A percentile compares a stretch with the other conserved stretches of the same genome.
These are phyloP conservation scores for Mylabris sibirica DNA, from an alignment of 2,888 invertebrate species.

Conservation along the genomic window DNA sequence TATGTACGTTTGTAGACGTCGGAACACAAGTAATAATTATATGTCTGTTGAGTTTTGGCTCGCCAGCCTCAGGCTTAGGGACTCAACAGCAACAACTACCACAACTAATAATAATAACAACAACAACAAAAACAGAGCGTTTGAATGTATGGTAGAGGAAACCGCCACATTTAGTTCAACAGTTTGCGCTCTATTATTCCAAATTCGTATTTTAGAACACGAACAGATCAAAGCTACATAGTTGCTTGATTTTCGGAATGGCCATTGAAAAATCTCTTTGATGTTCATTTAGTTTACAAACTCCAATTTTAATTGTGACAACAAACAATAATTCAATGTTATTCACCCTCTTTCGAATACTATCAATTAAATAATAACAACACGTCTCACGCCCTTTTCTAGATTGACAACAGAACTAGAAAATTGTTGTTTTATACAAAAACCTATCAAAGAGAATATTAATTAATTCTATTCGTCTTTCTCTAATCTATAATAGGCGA, in stretches of 20 bases:
- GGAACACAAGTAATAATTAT: slow-evolving; percentile 57
- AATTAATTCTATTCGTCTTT: neutral
- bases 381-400: neutral
- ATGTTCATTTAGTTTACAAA: neutral
- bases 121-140: slow-evolving; percentile 11
- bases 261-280: neutral
- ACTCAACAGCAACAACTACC: slow-evolving; percentile 21
- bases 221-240: slow-evolving; percentile 26
- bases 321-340: slow-evolving; percentile 16
- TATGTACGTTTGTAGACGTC: slow-evolving; percentile 54
- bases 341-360: neutral
- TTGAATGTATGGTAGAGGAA: slow-evolving; percentile 7
- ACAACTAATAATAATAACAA: neutral
- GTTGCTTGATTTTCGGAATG: neutral
- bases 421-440: slow-evolving; percentile 21
- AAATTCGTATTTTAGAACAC: slow-evolving; percentile 50
- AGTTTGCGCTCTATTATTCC: slow-evolving; percentile 58
- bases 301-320: neutral
- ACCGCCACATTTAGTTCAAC: slow-evolving; percentile 24
- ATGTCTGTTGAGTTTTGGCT: slow-evolving; percentile 53
- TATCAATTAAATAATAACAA: neutral
- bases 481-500: too few species aligned
- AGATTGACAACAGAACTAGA: neutral
- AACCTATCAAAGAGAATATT: slow-evolving; percentile 26
- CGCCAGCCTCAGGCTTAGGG: slow-evolving; percentile 48